Evolutionary conservation across 2,113 vertebrate genomes (phyloP).

Genomic region (Eolophus roseicapilla): DNA sequence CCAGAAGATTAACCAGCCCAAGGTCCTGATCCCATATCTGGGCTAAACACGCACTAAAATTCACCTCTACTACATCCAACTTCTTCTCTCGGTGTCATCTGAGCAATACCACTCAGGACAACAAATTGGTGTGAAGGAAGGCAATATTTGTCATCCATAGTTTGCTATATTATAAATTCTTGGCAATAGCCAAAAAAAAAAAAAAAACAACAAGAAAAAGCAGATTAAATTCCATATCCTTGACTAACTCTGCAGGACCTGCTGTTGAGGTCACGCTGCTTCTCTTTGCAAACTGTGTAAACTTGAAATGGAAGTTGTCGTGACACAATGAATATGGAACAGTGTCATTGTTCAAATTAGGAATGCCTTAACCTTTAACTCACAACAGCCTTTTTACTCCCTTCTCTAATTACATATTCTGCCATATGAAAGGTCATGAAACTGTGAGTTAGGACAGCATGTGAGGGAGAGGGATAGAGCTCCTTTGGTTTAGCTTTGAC

Average conservation of each 20-base stretch:
- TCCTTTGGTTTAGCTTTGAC: slow-evolving; percentile 9
- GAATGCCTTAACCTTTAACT: slow-evolving; percentile 17
- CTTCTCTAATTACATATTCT: slow-evolving; percentile 44
- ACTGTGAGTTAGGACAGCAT: not conserved
- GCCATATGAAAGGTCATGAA: slow-evolving; percentile 15
- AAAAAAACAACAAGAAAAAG: not conserved
- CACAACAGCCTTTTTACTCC: slow-evolving; percentile 14
- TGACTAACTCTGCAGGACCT: not conserved
- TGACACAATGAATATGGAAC: slow-evolving; percentile 30
- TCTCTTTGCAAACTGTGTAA: not conserved
- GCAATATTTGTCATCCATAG: not conserved
- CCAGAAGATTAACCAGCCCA: not conserved
- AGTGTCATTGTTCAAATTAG: not conserved
- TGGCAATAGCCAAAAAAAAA: not conserved
- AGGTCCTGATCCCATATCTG: not conserved
- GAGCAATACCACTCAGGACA: not conserved
- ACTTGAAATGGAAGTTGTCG: slow-evolving; percentile 6
- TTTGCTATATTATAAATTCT: not conserved
- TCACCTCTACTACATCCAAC: not conserved
- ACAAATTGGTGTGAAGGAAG: not conserved
- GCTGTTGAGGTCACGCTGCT: not conserved
- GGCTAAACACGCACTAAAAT: not conserved
- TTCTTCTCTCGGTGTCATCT: not conserved
- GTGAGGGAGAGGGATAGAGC: not conserved
- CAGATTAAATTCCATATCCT: not conserved